Evolutionary conservation across 2,888 invertebrate species (phyloP).

Genomic region (Drosophila kokeensis): DNA sequence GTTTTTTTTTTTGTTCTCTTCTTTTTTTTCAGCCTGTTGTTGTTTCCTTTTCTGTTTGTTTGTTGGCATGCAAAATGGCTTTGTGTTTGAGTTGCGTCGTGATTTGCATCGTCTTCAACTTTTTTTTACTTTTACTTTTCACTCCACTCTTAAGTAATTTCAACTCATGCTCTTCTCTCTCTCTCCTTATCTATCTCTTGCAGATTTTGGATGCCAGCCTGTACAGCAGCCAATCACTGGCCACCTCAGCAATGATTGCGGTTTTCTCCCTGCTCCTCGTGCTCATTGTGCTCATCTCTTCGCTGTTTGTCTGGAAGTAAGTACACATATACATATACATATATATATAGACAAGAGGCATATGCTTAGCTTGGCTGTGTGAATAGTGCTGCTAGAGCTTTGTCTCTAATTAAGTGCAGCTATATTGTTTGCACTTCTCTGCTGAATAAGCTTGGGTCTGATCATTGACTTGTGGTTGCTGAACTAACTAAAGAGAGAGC

Average conservation of each 20-base stretch:
- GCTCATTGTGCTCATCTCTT: constrained; percentile 91
- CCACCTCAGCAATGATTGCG: constrained; percentile 93
- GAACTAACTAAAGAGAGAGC: constrained; percentile 29
- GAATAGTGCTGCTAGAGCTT: background rate
- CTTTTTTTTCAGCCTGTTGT: constrained; percentile 15
- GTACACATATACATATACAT: constrained; percentile 84
- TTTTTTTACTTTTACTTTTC: constrained; percentile 51
- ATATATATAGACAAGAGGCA: background rate
- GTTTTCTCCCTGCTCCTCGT: constrained; percentile 92
- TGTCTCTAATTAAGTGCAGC: constrained; percentile 9
- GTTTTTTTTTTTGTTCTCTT: background rate
- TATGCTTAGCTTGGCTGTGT: constrained; percentile 6
- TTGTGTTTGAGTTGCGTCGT: constrained; percentile 70
- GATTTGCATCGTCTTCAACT: constrained; percentile 57
- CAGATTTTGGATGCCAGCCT: constrained; percentile 96
- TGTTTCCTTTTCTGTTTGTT: constrained; percentile 24
- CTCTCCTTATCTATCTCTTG: constrained; percentile 80
- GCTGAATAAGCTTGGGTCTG: background rate
- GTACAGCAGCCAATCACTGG: constrained; percentile 93
- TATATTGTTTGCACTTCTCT: background rate
- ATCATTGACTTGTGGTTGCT: constrained; percentile 25
- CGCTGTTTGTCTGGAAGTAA: constrained; percentile 95
- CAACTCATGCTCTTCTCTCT: constrained; percentile 84
- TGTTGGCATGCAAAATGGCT: constrained; percentile 72
- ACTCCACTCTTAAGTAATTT: constrained; percentile 38